Base-by-base conservation (phyloP, 2,888 invertebrate species). In the Dolomedes plantarius region DNA sequence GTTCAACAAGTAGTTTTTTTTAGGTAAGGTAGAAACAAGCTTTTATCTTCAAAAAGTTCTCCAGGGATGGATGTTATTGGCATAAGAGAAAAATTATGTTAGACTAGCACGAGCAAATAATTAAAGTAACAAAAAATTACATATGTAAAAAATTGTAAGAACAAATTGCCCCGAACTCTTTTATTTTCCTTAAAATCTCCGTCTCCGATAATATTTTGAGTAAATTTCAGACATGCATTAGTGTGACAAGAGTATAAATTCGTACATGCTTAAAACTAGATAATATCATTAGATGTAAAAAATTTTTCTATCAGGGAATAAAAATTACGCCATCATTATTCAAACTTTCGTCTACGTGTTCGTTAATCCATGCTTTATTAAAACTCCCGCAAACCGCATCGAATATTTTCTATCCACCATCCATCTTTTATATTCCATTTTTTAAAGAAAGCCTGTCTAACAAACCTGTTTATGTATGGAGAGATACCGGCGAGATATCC, bases 401-500 rank as follows among this genome's bases (percentile, higher is more conserved):
- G 23, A 56, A 23, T 23, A 56, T 23, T 23, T 56, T 56, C 56
- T 2, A 23, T 23, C 56, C 56, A 6, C 16, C 23, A 56, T 56
- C 56, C 56, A 56, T 56, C 56, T 56, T 23, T 56, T 56, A 36
- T 56, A 6, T 23, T 56, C 5, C 19, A 23, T 6, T 56, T 56
- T 56, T 56, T 23, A 23, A n/a, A 23, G 23, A 23, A 16, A 13
- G 1, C 23, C 56, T 56, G 56, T 56, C 56, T 23, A 56, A 56
- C 56, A 56, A 56, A 56, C 56, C 56, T 56, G 56, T 56, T 56
- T 56, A 56, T 56, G 56, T 56, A 56, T 7, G 56, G 56, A 56
- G n/a, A 56, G 23, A 56, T 80, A 80, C 31, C 67, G 56, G 74
- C 13, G 19, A 46, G 83, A 77, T 77, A 71, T 71, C 83, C 73